phyloP scores from a whole-genome alignment of 2,797 vertebrate genomes.

The Amblyopsis hoosieri region DNA sequence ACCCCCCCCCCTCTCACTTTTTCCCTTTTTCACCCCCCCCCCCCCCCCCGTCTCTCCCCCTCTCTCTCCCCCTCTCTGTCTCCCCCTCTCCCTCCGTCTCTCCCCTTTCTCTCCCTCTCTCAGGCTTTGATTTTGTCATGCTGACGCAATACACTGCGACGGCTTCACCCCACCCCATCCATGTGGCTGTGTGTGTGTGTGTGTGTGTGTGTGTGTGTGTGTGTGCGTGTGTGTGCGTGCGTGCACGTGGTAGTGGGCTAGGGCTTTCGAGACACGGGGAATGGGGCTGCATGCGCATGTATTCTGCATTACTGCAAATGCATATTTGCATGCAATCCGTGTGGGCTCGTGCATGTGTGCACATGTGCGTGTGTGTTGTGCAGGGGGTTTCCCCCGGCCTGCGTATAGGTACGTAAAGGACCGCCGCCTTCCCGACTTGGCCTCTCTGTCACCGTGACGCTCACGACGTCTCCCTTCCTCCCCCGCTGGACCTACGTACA shows the following conservation, averaged over 20 bases:
- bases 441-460: neutral
- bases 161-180: slow-evolving; percentile 11
- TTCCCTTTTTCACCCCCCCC: slow-evolving; percentile 13
- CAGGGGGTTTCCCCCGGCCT: neutral
- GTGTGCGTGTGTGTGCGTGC: slow-evolving; percentile 1
- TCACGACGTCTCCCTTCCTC: neutral
- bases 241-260: neutral
- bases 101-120: slow-evolving; percentile 34
- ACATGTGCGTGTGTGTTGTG: slow-evolving; percentile 15
- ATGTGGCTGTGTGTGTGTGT: slow-evolving; percentile 17
- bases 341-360: neutral
- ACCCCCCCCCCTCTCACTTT: slow-evolving; percentile 4
- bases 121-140: slow-evolving; percentile 38
- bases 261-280: neutral
- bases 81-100: slow-evolving; percentile 15
- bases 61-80: neutral
- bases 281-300: slow-evolving; percentile 7
- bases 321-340: slow-evolving; percentile 8
- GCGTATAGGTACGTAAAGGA: neutral
- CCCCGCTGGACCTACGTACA: no score
- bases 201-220: neutral
- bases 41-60: slow-evolving; percentile 6
- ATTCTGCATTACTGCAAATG: neutral
- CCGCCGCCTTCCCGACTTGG: neutral
- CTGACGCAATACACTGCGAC: slow-evolving; percentile 52